phyloP scores from a whole-genome alignment of 2,888 invertebrate genomes.

The Stramonita haemastoma region DNA sequence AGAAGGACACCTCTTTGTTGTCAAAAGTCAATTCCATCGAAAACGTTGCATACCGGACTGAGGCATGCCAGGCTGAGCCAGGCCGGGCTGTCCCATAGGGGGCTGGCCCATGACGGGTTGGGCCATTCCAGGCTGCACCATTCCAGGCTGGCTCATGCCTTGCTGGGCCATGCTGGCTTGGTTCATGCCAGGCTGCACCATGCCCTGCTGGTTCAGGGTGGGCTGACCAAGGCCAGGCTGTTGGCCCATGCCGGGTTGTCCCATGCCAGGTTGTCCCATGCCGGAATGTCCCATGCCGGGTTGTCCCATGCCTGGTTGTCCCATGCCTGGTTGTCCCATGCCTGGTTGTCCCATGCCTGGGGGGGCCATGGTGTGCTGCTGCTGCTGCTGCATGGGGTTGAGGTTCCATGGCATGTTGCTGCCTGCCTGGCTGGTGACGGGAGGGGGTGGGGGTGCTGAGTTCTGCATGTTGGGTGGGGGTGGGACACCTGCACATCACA shows the following conservation, averaged over 20 bases:
- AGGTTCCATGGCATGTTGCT: conserved; percentile 45
- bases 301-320: background rate
- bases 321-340: conserved; percentile 29
- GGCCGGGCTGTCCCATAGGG: background rate
- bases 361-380: background rate
- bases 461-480: conserved; percentile 80
- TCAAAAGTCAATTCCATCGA: conserved; percentile 19
- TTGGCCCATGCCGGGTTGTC: background rate
- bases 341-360: conserved; percentile 12
- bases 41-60: conserved; percentile 27
- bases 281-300: conserved; percentile 9
- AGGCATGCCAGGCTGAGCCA: conserved; percentile 19
- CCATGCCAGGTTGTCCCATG: conserved; percentile 30
- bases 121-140: conserved; percentile 11
- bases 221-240: background rate
- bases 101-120: conserved; percentile 22
- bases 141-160: conserved; percentile 11
- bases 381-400: conserved; percentile 40
- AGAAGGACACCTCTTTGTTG: conserved; percentile 6
- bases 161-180: conserved; percentile 7
- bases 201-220: conserved; percentile 27
- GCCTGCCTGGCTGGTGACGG: conserved; percentile 63
- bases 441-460: conserved; percentile 74
- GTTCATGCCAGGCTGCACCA: background rate
- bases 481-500: conserved; percentile 52